A percentile compares a stretch with the other conserved stretches of the same genome.
Conservation (phyloP, 2,797 vertebrate genomes). For the Lindbergichthys nudifrons region DNA sequence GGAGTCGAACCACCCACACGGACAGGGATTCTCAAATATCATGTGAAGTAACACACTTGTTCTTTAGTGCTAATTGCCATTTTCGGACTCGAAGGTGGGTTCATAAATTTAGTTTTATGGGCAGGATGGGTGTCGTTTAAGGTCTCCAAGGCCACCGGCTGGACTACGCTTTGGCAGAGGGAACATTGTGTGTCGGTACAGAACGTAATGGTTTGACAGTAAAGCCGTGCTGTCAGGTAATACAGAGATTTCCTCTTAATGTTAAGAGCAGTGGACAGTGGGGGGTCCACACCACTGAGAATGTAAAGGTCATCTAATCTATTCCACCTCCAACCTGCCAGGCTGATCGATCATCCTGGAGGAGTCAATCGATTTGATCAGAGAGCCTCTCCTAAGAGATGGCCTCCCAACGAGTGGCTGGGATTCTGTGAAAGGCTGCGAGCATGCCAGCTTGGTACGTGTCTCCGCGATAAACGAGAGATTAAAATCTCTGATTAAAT, state of each 20-base stretch:
- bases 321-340: conserved; percentile 77
- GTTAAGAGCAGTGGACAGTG: conserved; percentile 67
- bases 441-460: conserved; percentile 70
- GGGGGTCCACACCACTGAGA: conserved; percentile 57
- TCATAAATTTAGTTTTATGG: conserved; percentile 81
- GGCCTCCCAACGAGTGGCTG: conserved; percentile 57
- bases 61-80: conserved; percentile 78
- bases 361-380: conserved; percentile 79
- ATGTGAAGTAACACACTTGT: conserved; percentile 75
- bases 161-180: conserved; percentile 67
- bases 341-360: conserved; percentile 76
- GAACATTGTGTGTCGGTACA: conserved; percentile 59
- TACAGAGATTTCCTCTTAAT: conserved; percentile 66
- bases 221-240: conserved; percentile 70
- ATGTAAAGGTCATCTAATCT: conserved; percentile 81
- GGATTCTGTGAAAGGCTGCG: conserved; percentile 47
- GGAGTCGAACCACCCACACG: conserved; percentile 75
- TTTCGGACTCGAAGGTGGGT: conserved; percentile 75
- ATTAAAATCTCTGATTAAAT: conserved; percentile 79
- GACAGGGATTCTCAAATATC: conserved; percentile 79
- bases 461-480: conserved; percentile 70
- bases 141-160: conserved; percentile 79
- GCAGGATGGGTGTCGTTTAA: conserved; percentile 79
- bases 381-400: conserved; percentile 71
- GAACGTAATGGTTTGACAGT: conserved; percentile 59